phyloP scores from a whole-genome alignment of 2,797 vertebrate species.

The Morus bassanus region DNA sequence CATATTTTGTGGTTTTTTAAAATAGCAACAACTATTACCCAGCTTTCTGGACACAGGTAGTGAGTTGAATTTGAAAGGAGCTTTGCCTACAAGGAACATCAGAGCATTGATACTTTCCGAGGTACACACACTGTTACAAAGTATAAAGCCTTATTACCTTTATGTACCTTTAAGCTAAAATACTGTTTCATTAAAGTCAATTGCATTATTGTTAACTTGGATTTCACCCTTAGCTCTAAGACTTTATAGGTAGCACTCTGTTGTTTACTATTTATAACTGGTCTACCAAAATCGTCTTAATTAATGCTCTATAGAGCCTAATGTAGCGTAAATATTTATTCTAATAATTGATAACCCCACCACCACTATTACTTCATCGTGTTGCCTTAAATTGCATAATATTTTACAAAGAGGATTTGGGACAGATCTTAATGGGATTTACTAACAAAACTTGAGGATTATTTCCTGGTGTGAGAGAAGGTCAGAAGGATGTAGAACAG shows the following conservation, averaged over 20 bases:
- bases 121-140: neutral
- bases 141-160: neutral
- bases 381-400: neutral
- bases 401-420: neutral
- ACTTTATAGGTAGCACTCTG: neutral
- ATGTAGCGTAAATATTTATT: neutral
- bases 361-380: neutral
- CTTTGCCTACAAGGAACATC: neutral
- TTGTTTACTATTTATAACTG: neutral
- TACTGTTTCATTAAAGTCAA: neutral
- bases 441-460: neutral
- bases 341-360: neutral
- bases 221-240: neutral
- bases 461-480: neutral
- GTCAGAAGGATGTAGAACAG: neutral
- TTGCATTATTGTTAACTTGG: neutral
- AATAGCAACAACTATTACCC: neutral
- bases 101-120: rapidly evolving
- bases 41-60: neutral
- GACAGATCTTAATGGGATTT: neutral
- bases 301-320: neutral
- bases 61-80: neutral
- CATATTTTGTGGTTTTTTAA: neutral
- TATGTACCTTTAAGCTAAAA: neutral
- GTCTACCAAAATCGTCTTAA: neutral